phyloP scores from a whole-genome alignment of 2,113 vertebrate genomes.

The Eudyptes chrysolophus region DNA sequence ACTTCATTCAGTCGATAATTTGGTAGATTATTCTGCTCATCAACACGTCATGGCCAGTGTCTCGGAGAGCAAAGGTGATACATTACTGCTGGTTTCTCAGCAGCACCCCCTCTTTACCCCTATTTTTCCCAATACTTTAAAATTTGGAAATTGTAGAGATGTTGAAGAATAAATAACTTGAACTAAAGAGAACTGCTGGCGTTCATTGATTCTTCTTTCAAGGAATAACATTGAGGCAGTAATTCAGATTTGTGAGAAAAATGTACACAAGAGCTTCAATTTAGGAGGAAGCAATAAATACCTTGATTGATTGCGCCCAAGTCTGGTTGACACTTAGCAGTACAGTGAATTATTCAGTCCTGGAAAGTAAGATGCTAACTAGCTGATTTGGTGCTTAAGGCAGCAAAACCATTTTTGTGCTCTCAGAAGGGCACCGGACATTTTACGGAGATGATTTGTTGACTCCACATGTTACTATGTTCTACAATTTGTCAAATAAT shows the following conservation, averaged over 20 bases:
- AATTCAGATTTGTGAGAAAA: slow-evolving; percentile 56
- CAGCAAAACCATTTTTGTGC: not conserved
- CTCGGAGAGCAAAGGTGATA: not conserved
- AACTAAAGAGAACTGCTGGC: not conserved
- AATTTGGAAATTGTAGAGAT: not conserved
- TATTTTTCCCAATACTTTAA: not conserved
- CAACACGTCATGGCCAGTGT: not conserved
- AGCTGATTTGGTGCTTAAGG: slow-evolving; percentile 21
- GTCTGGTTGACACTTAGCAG: not conserved
- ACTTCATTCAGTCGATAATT: not conserved
- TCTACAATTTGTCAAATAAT: not conserved
- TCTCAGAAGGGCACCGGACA: not conserved
- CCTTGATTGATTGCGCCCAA: slow-evolving; percentile 44
- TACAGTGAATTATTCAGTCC: slow-evolving; percentile 41
- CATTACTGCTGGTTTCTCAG: not conserved
- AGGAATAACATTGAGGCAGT: slow-evolving; percentile 5
- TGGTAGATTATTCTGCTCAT: not conserved
- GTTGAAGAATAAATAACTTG: slow-evolving; percentile 12
- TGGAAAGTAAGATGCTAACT: slow-evolving; percentile 48
- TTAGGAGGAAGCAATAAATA: slow-evolving; percentile 26
- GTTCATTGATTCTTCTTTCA: slow-evolving; percentile 8
- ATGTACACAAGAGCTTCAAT: slow-evolving; percentile 24
- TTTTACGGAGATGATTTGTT: not conserved
- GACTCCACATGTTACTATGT: not conserved
- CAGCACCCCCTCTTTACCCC: not conserved